A percentile compares a stretch with the other conserved stretches of the same genome.
phyloP scores from a whole-genome alignment of 2,888 invertebrate genomes.

The Andrena chrysosceles region DNA sequence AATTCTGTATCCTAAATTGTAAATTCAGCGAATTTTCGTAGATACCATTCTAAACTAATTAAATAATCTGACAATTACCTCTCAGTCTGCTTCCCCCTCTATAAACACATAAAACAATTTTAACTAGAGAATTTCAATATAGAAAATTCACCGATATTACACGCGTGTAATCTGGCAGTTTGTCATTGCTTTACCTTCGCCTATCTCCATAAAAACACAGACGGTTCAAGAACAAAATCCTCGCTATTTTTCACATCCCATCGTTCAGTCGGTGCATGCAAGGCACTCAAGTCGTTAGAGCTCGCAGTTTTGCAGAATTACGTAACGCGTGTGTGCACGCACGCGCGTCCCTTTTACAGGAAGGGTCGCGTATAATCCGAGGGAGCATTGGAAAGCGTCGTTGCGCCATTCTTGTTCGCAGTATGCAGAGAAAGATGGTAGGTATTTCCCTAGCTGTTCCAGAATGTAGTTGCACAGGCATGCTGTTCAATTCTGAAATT shows the following conservation, averaged over 20 bases:
- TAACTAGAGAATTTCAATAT: too few species aligned
- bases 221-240: background rate
- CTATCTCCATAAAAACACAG: background rate
- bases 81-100: too few species aligned
- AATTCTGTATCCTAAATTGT: too few species aligned
- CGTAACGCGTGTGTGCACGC: conserved; percentile 9
- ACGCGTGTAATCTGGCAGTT: too few species aligned
- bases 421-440: background rate
- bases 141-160: too few species aligned
- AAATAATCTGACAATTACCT: too few species aligned
- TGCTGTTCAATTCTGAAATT: conserved; percentile 26
- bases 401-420: conserved; percentile 22
- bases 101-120: too few species aligned
- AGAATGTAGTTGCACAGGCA: conserved; percentile 7
- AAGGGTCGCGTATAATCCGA: conserved; percentile 10
- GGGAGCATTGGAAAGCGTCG: conserved; percentile 9
- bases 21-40: too few species aligned
- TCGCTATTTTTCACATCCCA: background rate
- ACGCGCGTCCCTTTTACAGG: conserved; percentile 6
- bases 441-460: background rate
- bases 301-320: conserved; percentile 19
- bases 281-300: background rate
- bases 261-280: background rate
- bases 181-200: too few species aligned
- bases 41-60: too few species aligned